These are phyloP conservation scores for Rosalia funebris DNA, from an alignment of 2,888 invertebrate species.

Conservation along the genomic window DNA sequence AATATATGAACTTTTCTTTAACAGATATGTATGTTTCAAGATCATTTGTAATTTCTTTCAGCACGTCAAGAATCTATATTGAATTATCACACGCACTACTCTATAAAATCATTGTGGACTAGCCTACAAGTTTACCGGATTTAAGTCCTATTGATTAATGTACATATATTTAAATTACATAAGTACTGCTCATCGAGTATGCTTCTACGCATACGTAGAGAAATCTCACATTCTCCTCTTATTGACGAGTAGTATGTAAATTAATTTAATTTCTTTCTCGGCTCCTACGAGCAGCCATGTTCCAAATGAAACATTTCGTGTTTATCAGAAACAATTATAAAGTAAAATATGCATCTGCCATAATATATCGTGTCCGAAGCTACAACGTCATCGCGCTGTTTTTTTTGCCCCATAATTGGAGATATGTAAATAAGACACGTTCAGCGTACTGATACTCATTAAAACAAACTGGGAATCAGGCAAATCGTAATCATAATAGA, in stretches of 20 bases:
- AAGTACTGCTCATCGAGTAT: too few species aligned
- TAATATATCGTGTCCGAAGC: background rate
- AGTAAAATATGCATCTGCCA: background rate
- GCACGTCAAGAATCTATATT: too few species aligned
- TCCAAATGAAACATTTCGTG: background rate
- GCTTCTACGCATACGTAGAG: too few species aligned
- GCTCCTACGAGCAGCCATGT: background rate
- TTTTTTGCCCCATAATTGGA: conserved; percentile 3
- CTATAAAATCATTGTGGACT: too few species aligned
- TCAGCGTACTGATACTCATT: conserved; percentile 36
- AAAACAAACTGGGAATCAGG: conserved; percentile 44
- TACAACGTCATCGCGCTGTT: background rate
- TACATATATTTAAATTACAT: too few species aligned
- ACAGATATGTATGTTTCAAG: too few species aligned
- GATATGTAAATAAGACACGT: conserved; percentile 12
- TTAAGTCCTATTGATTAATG: too few species aligned
- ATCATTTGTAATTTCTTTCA: too few species aligned
- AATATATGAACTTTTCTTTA: too few species aligned
- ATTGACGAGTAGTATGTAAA: background rate
- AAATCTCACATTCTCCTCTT: too few species aligned
- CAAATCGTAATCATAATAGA: conserved; percentile 55
- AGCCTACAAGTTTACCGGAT: too few species aligned
- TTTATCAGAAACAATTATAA: background rate
- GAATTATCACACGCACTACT: too few species aligned
- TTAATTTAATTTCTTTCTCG: background rate